Conservation (phyloP, 1,140 invertebrate species). For the Kradibia gibbosae region DNA sequence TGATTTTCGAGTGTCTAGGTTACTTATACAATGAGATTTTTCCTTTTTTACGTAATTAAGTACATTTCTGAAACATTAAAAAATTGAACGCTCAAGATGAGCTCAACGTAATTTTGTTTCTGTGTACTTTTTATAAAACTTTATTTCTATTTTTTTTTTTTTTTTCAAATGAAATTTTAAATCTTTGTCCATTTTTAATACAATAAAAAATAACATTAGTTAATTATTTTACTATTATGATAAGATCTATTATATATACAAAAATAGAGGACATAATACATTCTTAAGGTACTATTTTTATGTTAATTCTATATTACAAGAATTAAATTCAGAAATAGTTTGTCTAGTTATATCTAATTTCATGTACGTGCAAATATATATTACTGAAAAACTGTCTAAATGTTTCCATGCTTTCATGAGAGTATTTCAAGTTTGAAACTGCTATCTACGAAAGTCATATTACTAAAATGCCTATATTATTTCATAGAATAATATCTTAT, state of each 20-base stretch:
- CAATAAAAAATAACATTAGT: neutral
- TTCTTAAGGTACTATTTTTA: neutral
- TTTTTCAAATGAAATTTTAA: too few species aligned
- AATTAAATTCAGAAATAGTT: conserved; percentile 12
- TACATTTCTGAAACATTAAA: neutral
- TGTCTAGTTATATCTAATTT: too few species aligned
- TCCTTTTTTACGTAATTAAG: neutral
- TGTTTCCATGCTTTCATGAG: neutral
- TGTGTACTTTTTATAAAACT: neutral
- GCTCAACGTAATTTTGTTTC: neutral
- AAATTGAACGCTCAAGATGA: neutral
- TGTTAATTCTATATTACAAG: neutral
- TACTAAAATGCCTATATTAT: neutral
- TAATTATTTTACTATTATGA: conserved; percentile 19
- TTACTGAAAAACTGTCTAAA: too few species aligned
- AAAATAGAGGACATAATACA: conserved; percentile 11
- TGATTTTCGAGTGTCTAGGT: neutral
- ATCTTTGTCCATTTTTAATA: too few species aligned
- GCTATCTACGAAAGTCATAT: neutral
- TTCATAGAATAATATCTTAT: neutral
- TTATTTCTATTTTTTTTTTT: too few species aligned
- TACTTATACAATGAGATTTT: neutral
- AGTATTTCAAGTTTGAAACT: neutral
- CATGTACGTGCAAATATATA: too few species aligned
- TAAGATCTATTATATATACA: conserved; percentile 6